Base-by-base conservation (phyloP, 1,140 invertebrate species). In the Zaprionus gabonicus region DNA sequence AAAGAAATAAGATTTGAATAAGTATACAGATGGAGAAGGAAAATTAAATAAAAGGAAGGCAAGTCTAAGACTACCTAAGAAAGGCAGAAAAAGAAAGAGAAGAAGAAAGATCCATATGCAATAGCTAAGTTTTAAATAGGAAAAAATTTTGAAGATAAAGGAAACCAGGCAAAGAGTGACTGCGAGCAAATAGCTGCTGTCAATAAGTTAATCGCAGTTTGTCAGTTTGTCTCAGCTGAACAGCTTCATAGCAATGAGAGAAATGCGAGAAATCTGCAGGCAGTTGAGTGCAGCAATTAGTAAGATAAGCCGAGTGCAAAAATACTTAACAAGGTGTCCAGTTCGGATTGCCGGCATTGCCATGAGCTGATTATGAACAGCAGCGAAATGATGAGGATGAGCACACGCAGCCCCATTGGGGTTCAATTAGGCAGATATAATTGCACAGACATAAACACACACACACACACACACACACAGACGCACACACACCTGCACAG, bases 341-440 rank as follows among this genome's bases (percentile, higher is more conserved):
- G 9, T 6, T 46, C 36, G 31, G 44, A 63, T 44, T n/a, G 36
- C 27, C n/a, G 7, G 15, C 15, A 17, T 44, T 2, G 41, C 15
- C 41, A 46, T 41, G 64, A 68, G 65, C 71, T 80, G 81, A 81
- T 87, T 88, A 87, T 88, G 68, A 46, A 17, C 15, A 7, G 41
- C 41, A n/a, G 20, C 13, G 3, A 13, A 36, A 23, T 53, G 25
- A 71, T 51, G 65, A 51, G 51, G 63, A 68, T 65, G 82, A 49
- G 70, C 67, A 84, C 71, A 66, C 58, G 67, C 71, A 65, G 38
- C 15, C 63, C 59, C 79, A 85, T 91, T 82, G 73, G 77, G 76
- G 82, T 82, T 90, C 90, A 90, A 90, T 90, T 90, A 90, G 90
- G 79, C 86, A 78, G 85, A 76, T 85, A 85, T 90, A 90, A 91